Conservation (phyloP, 1,140 invertebrate genomes). For the Drosophila trapezifrons region DNA sequence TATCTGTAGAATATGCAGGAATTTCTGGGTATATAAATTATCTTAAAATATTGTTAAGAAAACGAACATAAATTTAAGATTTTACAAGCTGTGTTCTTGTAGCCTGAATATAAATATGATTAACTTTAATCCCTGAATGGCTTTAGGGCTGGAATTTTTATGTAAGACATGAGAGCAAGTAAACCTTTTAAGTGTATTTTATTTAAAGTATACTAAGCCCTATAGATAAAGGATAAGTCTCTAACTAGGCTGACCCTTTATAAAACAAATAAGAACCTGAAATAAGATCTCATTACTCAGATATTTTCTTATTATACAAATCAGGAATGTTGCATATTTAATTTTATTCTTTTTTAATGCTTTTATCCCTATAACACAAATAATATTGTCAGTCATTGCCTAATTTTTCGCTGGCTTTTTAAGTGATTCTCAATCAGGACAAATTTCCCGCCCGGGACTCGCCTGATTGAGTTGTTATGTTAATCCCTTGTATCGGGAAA, state of each 20-base stretch:
- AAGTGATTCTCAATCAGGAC: constrained; percentile 13
- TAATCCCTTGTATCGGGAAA: constrained; percentile 42
- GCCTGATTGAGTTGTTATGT: constrained; percentile 19
- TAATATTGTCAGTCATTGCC: constrained; percentile 2
- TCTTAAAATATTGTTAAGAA: background rate
- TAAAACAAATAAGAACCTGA: no score
- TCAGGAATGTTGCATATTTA: no score
- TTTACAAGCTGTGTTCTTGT: background rate
- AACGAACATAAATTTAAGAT: background rate
- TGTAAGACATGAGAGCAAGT: no score
- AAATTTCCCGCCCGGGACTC: background rate
- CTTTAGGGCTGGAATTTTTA: background rate
- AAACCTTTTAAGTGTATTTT: no score
- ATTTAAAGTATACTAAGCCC: no score
- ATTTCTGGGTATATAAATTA: background rate
- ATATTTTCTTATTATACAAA: no score
- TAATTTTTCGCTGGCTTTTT: background rate
- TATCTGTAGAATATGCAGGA: background rate
- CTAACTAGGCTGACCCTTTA: no score
- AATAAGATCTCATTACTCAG: no score
- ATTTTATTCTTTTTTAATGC: no score
- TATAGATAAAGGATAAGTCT: no score
- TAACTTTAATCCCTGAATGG: background rate
- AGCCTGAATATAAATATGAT: background rate
- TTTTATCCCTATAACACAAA: no score